Percentiles rank a stretch among this genome's conserved stretches.
These are phyloP conservation scores for Amphiprion percula DNA, from an alignment of 2,113 vertebrate species.

Conservation along the genomic window DNA sequence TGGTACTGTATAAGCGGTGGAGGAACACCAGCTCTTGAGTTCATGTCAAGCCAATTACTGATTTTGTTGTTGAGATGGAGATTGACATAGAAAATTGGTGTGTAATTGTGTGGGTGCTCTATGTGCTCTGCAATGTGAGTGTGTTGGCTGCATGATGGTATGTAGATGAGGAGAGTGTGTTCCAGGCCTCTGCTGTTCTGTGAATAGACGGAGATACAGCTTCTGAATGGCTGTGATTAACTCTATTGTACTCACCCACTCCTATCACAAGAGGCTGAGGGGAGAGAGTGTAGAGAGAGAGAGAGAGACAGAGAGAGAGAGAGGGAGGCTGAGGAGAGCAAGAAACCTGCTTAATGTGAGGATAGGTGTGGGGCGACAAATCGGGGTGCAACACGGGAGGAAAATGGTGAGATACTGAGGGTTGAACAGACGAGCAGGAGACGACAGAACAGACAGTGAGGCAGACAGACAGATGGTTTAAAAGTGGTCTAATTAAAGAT, in stretches of 20 bases:
- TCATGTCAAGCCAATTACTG: constrained; percentile 52
- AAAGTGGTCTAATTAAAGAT: constrained; percentile 91
- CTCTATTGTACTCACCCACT: constrained; percentile 73
- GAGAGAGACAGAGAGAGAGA: constrained; percentile 19
- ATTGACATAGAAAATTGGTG: constrained; percentile 39
- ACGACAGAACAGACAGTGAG: constrained; percentile 43
- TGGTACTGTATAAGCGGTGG: constrained; percentile 9
- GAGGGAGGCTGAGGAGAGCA: constrained; percentile 21
- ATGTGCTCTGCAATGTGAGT: constrained; percentile 41
- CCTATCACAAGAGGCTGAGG: constrained; percentile 69
- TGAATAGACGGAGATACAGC: constrained; percentile 76
- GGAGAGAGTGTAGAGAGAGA: constrained; percentile 18
- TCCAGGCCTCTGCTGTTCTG: constrained; percentile 62
- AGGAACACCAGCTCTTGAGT: constrained; percentile 40
- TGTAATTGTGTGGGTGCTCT: constrained; percentile 23
- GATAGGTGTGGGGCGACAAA: constrained; percentile 64
- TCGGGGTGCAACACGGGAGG: constrained; percentile 59
- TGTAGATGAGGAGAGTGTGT: constrained; percentile 72
- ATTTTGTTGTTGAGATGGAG: constrained; percentile 37
- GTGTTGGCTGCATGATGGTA: constrained; percentile 59
- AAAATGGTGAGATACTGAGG: constrained; percentile 14
- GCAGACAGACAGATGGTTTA: constrained; percentile 81
- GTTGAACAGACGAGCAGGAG: constrained; percentile 24
- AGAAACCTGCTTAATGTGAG: constrained; percentile 50
- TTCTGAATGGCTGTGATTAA: constrained; percentile 81